Percentiles rank a stretch among this genome's conserved stretches.
Conservation (phyloP, 1,140 invertebrate genomes). For the Lepidotrigona ventralis region DNA sequence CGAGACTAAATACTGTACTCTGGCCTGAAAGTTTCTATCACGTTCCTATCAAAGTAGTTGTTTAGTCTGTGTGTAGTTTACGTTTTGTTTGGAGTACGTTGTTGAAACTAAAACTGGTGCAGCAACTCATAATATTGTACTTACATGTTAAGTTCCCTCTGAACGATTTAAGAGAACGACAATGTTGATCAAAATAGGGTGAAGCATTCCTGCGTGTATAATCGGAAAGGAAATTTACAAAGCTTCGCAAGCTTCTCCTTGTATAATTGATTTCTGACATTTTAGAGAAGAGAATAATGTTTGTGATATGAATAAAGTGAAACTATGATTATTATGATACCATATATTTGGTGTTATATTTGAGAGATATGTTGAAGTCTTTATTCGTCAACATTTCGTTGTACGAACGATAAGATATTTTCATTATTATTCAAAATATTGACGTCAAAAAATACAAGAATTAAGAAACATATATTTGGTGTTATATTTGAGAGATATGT, state of each 20-base stretch:
- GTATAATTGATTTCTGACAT: too few species aligned
- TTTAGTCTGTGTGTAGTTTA: neutral
- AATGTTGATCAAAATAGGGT: neutral
- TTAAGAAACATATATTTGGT: too few species aligned
- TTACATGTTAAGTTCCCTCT: neutral
- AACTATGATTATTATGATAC: too few species aligned
- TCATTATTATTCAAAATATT: neutral
- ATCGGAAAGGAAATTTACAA: neutral
- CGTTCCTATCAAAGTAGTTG: neutral
- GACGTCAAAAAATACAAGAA: neutral
- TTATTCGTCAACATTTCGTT: neutral
- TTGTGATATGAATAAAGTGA: too few species aligned
- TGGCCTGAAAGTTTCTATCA: neutral
- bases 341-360: too few species aligned
- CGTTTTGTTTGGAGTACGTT: neutral
- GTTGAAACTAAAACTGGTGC: neutral
- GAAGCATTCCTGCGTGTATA: neutral
- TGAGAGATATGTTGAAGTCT: too few species aligned
- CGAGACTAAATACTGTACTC: neutral
- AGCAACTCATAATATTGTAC: neutral
- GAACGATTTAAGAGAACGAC: slow-evolving; percentile 50
- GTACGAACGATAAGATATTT: neutral
- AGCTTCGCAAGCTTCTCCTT: too few species aligned
- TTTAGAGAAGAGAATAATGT: too few species aligned
- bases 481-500: too few species aligned